Evolutionary conservation across 2,113 vertebrate genomes (phyloP).

Genomic region (Paramisgurnus dabryanus): DNA sequence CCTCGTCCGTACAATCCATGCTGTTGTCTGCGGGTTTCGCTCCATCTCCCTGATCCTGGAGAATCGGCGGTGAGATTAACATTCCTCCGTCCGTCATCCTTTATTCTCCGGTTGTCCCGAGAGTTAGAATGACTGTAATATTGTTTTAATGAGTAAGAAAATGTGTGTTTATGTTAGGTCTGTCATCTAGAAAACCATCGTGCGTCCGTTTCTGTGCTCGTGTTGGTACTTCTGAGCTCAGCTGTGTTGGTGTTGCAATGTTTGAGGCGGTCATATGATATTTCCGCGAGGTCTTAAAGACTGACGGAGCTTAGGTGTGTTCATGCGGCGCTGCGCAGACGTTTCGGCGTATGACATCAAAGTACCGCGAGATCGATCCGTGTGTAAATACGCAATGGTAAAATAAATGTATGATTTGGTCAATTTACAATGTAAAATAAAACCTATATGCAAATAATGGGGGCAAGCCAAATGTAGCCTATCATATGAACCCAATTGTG

Average conservation of each 20-base stretch:
- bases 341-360: no score
- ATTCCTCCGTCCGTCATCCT: slow-evolving; percentile 57
- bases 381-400: no score
- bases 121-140: background rate
- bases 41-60: slow-evolving; percentile 57
- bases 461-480: no score
- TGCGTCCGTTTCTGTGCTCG: background rate
- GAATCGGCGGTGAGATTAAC: slow-evolving; percentile 62
- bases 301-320: background rate
- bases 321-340: background rate
- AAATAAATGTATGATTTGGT: no score
- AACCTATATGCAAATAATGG: no score
- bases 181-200: slow-evolving; percentile 3
- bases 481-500: no score
- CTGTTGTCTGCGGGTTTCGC: slow-evolving; percentile 57
- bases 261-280: slow-evolving; percentile 49
- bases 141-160: no score
- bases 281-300: slow-evolving; percentile 62
- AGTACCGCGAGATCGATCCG: no score
- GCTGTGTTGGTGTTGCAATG: background rate
- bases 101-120: background rate
- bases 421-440: no score
- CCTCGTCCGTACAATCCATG: slow-evolving; percentile 67
- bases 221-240: background rate
- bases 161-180: background rate